Evolutionary conservation across 1,140 invertebrate genomes (phyloP).

Genomic region (Phymastichus coffea): DNA sequence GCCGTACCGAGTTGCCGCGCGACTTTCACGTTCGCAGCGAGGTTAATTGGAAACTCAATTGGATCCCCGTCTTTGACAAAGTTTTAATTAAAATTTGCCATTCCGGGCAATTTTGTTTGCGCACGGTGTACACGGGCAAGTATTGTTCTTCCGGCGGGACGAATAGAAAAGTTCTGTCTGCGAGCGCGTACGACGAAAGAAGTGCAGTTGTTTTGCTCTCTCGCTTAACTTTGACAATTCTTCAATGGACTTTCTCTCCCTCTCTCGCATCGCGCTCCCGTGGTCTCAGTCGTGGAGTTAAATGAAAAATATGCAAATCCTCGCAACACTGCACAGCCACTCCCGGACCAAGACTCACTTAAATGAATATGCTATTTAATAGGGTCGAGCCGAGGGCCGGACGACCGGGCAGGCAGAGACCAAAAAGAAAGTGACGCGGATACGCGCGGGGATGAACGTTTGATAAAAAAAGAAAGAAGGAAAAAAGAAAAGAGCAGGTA

Average conservation of each 20-base stretch:
- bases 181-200: neutral
- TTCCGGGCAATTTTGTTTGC: neutral
- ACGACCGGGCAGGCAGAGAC: too few species aligned
- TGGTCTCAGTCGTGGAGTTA: neutral
- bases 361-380: too few species aligned
- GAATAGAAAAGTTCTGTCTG: neutral
- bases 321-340: too few species aligned
- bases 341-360: too few species aligned
- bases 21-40: too few species aligned
- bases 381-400: too few species aligned
- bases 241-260: neutral
- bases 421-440: too few species aligned
- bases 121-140: neutral
- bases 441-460: too few species aligned
- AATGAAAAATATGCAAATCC: constrained; percentile 24
- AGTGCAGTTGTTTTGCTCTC: neutral
- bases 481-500: too few species aligned
- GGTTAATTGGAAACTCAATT: neutral
- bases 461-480: too few species aligned
- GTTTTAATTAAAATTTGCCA: constrained; percentile 15
- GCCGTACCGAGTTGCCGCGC: too few species aligned
- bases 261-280: too few species aligned
- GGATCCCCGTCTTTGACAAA: neutral
- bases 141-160: neutral
- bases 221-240: constrained; percentile 13